Evolutionary conservation across 23 tunicate genomes (phyloP).

Genomic region (Botrylloides violaceus): DNA sequence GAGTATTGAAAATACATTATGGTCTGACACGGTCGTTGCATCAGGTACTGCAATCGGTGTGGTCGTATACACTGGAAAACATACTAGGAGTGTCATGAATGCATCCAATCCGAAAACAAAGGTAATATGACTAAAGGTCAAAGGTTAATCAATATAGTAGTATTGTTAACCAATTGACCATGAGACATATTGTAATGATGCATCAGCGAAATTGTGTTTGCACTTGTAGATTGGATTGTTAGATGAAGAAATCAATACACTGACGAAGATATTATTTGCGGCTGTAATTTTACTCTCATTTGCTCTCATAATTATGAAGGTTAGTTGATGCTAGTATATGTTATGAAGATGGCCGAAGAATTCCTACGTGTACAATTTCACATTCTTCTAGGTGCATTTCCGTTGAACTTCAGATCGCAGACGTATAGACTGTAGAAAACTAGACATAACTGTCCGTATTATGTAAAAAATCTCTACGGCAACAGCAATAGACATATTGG

Average conservation of each 20-base stretch:
- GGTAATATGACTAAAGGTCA: conserved; percentile 7
- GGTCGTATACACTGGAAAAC: conserved; percentile 73
- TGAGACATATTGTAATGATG: background rate
- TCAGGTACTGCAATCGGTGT: conserved; percentile 69
- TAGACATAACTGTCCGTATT: too few species aligned
- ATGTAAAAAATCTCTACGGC: too few species aligned
- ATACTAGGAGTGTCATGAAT: conserved; percentile 84
- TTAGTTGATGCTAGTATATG: conserved; percentile 8
- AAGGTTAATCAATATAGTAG: background rate
- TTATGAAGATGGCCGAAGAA: too few species aligned
- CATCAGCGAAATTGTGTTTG: background rate
- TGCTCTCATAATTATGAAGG: conserved; percentile 76
- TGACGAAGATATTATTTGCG: conserved; percentile 74
- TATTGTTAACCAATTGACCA: background rate
- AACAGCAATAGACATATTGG: too few species aligned
- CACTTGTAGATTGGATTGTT: conserved; percentile 54
- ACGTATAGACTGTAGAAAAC: too few species aligned
- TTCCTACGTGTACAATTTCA: too few species aligned
- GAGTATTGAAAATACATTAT: conserved; percentile 68
- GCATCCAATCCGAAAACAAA: conserved; percentile 70
- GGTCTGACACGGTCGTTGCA: conserved; percentile 86
- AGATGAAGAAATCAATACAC: conserved; percentile 76
- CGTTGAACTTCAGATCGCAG: too few species aligned
- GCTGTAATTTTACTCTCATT: conserved; percentile 67
- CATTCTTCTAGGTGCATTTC: too few species aligned